Conservation (phyloP, 2,113 vertebrate genomes). For the Podilymbus podiceps region DNA sequence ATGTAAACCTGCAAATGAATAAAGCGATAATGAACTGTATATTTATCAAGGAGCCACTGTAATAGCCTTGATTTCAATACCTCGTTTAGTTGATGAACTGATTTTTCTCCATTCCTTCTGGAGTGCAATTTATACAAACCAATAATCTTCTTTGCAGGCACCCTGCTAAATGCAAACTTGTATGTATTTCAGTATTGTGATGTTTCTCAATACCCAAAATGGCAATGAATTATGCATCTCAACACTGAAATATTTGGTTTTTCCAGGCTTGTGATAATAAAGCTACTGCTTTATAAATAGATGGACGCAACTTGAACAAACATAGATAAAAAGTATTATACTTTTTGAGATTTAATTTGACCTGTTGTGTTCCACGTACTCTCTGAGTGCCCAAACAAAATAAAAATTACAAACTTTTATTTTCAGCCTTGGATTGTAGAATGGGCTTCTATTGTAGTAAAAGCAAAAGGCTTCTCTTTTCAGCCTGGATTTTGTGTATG, state of each 20-base stretch:
- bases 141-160: neutral
- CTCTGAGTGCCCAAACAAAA: neutral
- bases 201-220: neutral
- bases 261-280: neutral
- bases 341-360: neutral
- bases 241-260: neutral
- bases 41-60: neutral
- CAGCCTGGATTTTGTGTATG: neutral
- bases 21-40: neutral
- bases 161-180: neutral
- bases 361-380: neutral
- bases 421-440: neutral
- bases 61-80: neutral
- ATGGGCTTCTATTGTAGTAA: neutral
- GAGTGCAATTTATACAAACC: neutral
- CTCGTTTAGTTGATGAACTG: neutral
- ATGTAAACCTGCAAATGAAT: neutral
- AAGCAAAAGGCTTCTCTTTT: neutral
- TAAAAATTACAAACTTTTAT: neutral
- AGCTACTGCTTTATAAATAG: slow-evolving; percentile 11
- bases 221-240: neutral
- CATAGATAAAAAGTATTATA: neutral
- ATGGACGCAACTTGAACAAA: neutral
- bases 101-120: neutral
- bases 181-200: neutral